Conservation (phyloP, 2,888 invertebrate genomes). For the Lasioglossum zephyrum region DNA sequence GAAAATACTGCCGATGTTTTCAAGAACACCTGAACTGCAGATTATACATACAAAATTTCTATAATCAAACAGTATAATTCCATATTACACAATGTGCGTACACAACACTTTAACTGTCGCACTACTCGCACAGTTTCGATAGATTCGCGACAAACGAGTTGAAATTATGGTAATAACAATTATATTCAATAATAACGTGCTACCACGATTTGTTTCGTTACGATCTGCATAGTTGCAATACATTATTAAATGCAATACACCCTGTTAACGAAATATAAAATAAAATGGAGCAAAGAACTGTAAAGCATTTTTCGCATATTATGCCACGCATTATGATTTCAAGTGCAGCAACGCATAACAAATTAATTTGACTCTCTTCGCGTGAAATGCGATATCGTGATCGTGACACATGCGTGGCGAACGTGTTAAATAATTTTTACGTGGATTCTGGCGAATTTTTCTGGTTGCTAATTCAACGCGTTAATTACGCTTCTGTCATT, state of each 20-base stretch:
- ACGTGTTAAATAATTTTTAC: neutral
- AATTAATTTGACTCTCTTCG: neutral
- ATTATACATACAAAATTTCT: neutral
- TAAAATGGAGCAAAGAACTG: neutral
- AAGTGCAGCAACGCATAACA: neutral
- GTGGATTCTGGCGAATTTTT: neutral
- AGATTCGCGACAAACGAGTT: too few relatives aligned
- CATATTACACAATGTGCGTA: neutral
- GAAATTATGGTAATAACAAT: neutral
- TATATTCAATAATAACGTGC: neutral
- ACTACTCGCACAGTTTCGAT: neutral
- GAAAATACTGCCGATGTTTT: neutral
- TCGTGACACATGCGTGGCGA: neutral
- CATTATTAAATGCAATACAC: neutral
- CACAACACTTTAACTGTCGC: neutral
- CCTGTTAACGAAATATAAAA: too few relatives aligned
- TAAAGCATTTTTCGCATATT: neutral
- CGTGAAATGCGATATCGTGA: neutral
- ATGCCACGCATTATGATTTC: neutral
- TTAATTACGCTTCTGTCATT: neutral
- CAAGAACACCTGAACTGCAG: neutral
- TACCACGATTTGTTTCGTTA: neutral
- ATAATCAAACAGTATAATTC: neutral
- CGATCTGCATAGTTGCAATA: neutral
- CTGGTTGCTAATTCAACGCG: neutral